phyloP scores from a whole-genome alignment of 2,113 vertebrate genomes.

The Calidris pugnax region DNA sequence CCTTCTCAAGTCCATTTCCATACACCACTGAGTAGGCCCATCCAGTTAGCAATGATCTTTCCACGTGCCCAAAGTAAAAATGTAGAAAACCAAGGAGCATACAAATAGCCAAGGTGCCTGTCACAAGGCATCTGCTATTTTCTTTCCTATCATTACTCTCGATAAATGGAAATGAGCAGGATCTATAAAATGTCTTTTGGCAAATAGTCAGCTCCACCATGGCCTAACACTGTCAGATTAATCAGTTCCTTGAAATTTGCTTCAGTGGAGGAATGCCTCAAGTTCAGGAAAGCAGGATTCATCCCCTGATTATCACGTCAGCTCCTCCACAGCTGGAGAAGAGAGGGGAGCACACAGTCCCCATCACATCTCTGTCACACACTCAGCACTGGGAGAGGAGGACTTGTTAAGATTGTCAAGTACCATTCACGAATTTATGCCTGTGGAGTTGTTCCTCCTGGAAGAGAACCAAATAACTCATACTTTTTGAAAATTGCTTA shows the following conservation, averaged over 20 bases:
- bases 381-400: slow-evolving; percentile 12
- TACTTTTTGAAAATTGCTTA: slow-evolving; percentile 78
- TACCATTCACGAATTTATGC: slow-evolving; percentile 75
- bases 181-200: neutral
- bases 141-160: neutral
- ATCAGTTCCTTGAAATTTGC: neutral
- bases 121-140: neutral
- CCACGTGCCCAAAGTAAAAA: slow-evolving; percentile 24
- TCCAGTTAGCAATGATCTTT: slow-evolving; percentile 75
- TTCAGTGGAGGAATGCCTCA: neutral
- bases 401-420: slow-evolving; percentile 74
- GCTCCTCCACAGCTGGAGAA: neutral
- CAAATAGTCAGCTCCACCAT: slow-evolving; percentile 7
- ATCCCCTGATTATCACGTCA: neutral
- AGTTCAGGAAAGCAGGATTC: neutral
- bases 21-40: slow-evolving; percentile 66
- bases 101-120: neutral
- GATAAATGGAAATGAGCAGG: neutral
- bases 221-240: slow-evolving; percentile 1
- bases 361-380: neutral
- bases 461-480: slow-evolving; percentile 76
- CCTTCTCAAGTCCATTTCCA: slow-evolving; percentile 68
- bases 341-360: neutral
- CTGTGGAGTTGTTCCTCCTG: slow-evolving; percentile 66
- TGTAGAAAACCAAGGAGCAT: neutral